These are phyloP conservation scores for Ecliptopera silaceata DNA, from an alignment of 2,888 invertebrate species.

Conservation along the genomic window DNA sequence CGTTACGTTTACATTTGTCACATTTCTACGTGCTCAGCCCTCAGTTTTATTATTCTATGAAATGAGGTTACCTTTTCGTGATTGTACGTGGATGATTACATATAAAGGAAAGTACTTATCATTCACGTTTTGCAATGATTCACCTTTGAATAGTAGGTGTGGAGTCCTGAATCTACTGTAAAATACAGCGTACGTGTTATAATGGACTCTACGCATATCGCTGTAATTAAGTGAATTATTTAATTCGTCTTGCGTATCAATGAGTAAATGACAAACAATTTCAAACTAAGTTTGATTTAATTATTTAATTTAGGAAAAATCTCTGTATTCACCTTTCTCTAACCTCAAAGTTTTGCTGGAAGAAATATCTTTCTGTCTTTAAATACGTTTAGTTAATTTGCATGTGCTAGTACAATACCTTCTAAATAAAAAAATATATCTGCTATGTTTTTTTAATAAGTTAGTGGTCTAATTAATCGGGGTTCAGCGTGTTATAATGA, in stretches of 20 bases:
- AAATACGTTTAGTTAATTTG: too few relatives aligned
- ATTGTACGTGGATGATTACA: constrained; percentile 31
- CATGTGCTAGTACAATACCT: too few relatives aligned
- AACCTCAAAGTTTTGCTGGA: too few relatives aligned
- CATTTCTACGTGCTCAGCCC: not conserved
- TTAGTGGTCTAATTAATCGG: constrained; percentile 42
- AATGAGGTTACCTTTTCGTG: constrained; percentile 17
- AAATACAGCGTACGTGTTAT: not conserved
- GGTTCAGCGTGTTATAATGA: constrained; percentile 22
- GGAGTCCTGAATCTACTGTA: constrained; percentile 7
- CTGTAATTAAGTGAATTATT: too few relatives aligned
- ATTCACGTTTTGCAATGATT: constrained; percentile 5
- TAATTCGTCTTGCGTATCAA: too few relatives aligned
- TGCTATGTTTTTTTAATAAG: constrained; percentile 33
- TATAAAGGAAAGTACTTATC: constrained; percentile 29
- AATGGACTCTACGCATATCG: not conserved
- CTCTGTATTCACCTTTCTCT: too few relatives aligned
- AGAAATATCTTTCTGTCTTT: too few relatives aligned
- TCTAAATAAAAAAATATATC: too few relatives aligned
- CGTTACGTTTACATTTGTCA: too few relatives aligned
- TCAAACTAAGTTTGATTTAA: too few relatives aligned
- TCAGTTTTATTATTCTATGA: constrained; percentile 6
- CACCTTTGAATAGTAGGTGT: not conserved
- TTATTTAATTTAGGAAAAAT: too few relatives aligned
- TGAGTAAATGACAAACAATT: too few relatives aligned